Base-by-base conservation (phyloP, 2,797 vertebrate genomes). In the Coreius guichenoti region DNA sequence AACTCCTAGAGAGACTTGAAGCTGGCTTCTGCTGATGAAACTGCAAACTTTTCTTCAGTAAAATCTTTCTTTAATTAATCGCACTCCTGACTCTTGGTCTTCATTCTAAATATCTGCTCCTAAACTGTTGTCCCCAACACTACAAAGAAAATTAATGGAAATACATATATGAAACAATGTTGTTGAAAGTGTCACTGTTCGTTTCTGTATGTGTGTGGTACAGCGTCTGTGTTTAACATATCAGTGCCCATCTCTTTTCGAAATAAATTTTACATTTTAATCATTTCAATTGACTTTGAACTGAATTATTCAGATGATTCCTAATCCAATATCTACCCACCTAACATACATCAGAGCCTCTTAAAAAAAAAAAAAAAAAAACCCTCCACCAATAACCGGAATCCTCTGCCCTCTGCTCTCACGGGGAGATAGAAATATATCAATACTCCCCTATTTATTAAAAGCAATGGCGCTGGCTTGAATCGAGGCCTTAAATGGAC, bases 371-470 rank as follows among this genome's bases (percentile, higher is more conserved):
- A 49, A 63, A 33, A 8, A 49, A 58, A 39, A 65, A 54, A 39
- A 43, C 0, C 13, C 45, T 39, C 67, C 51, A 70, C 70, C 77
- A 73, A 67, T 83, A 86, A 61, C 23, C 3, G 58, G 33, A 56
- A 79, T 56, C 76, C 21, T 81, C 72, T 74, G 73, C 31, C 45
- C 23, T 56, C 67, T 79, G 74, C 58, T 61, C 77, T 74, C 80
- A 29, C 23, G 14, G 75, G 51, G 36, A 86, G 83, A 70, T 56
- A 83, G 70, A 86, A 80, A 77, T 65, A 76, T 81, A 89, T 89
- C 86, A 87, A 87, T 81, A 87, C 56, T 83, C 68, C 31, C 43
- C 49, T 76, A 56, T 89, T 87, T 86, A 87, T 87, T 86, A 87
- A 87, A 83, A 87, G 83, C 86, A 77, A 75, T 81, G 68, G 36